Base-by-base conservation (phyloP, 2,888 invertebrate genomes). In the Tridacna gigas region DNA sequence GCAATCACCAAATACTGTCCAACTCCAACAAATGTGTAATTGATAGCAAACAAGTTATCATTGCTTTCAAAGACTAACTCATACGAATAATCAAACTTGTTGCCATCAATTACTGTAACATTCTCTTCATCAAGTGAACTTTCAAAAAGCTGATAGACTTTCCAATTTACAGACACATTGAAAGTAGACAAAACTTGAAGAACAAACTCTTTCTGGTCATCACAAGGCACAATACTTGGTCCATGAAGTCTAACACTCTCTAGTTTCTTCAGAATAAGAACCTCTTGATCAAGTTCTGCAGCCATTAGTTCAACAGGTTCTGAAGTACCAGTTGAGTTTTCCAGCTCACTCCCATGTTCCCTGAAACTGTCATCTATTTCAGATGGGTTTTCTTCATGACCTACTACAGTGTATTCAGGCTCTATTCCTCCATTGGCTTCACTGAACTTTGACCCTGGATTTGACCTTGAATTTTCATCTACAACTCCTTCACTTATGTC, bases 1-100 rank as follows among this genome's bases (percentile, higher is more conserved):
- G 79, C 90, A 0, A 45, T 61, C 7, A 93, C 77, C 18, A 83
- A 51, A 79, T 91, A 92, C 1, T 65, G 63, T 11, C 92, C 92
- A 15, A 83, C 69, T 22, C 86, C 66, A 4, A 25, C 22, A 82
- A 93, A 92, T 15, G 28, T 78, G 71, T 89, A 88, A 4, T 26
- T 26, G 45, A 91, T 65, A 1, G 45, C 45, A n/a, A 69, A 69
- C 45, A 69, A n/a, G 22, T 11, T 22, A 28, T 47, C 69, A 18
- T 1, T 66, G 9, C 13, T 63, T 47, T 69, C 69, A 47, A n/a
- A 15, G 20, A 69, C 47, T 22, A 69, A n/a, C 45, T 47, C 45
- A 69, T 69, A 47, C n/a, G 45, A 18, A 22, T 51, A 28, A 26
- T 51, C 74, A 51, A 20, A n/a, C 3, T 20, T 25, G 11, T 28